A percentile compares a stretch with the other conserved stretches of the same genome.
phyloP scores from a whole-genome alignment of 2,113 vertebrate genomes.

The Argyrosomus japonicus region DNA sequence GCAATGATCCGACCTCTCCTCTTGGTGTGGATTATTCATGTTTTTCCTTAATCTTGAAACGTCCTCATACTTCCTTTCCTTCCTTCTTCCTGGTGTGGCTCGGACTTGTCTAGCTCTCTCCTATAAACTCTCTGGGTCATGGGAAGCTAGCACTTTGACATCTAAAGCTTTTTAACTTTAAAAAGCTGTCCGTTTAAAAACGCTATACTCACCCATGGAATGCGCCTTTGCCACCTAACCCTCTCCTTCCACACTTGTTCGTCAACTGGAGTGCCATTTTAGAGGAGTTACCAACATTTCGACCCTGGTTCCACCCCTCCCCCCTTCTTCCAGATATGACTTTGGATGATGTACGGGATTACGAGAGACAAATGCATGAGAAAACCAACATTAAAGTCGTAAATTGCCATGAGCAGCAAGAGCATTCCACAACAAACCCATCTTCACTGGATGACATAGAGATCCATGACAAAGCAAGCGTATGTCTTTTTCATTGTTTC shows the following conservation, averaged over 20 bases:
- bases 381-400: slow-evolving; percentile 99
- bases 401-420: slow-evolving; percentile 89
- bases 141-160: slow-evolving; percentile 38
- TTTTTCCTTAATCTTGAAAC: slow-evolving; percentile 43
- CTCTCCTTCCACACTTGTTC: slow-evolving; percentile 32
- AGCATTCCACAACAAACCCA: slow-evolving; percentile 88
- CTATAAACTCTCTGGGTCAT: slow-evolving; percentile 29
- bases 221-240: slow-evolving; percentile 65
- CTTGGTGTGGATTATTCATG: slow-evolving; percentile 33
- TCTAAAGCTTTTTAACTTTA: slow-evolving; percentile 29
- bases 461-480: slow-evolving; percentile 94
- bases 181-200: slow-evolving; percentile 18
- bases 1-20: slow-evolving; percentile 34
- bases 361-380: slow-evolving; percentile 99
- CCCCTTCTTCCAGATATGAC: slow-evolving; percentile 98
- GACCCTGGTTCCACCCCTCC: slow-evolving; percentile 56
- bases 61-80: slow-evolving; percentile 35
- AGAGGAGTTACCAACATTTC: slow-evolving; percentile 87
- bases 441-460: slow-evolving; percentile 95
- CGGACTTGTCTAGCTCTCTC: slow-evolving; percentile 39
- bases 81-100: slow-evolving; percentile 41
- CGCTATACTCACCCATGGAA: not conserved
- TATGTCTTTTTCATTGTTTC: slow-evolving; percentile 82
- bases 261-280: slow-evolving; percentile 70
- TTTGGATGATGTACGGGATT: slow-evolving; percentile 98